phyloP scores from a whole-genome alignment of 2,888 invertebrate species.

The Dysmachus trigonus region DNA sequence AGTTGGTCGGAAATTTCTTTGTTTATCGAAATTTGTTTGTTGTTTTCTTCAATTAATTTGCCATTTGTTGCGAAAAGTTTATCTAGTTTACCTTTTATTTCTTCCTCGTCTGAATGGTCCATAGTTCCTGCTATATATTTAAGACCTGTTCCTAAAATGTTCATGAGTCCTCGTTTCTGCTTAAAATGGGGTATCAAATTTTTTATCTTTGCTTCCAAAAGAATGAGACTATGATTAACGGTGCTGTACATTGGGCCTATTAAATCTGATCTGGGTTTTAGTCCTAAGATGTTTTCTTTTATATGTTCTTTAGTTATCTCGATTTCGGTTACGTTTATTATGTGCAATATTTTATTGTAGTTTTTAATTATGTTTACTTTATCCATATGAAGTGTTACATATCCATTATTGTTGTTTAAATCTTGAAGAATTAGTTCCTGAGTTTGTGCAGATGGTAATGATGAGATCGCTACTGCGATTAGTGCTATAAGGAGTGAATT shows the following conservation, averaged over 20 bases:
- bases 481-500: no score
- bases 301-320: background rate
- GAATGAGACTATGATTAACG: background rate
- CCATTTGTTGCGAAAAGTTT: no score
- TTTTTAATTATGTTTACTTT: background rate
- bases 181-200: background rate
- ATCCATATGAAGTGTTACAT: background rate
- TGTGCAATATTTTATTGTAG: background rate
- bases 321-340: background rate
- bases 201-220: slow-evolving; percentile 2
- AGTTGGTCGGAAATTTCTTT: background rate
- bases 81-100: no score
- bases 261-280: background rate
- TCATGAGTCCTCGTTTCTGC: slow-evolving; percentile 27
- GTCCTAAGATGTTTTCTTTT: background rate
- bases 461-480: no score
- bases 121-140: no score
- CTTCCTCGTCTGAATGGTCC: no score
- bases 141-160: slow-evolving; percentile 31
- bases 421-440: background rate
- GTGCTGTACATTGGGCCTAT: background rate
- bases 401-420: slow-evolving; percentile 2
- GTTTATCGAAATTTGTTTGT: background rate
- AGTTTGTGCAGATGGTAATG: no score
- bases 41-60: no score